These are phyloP conservation scores for Empis livida DNA, from an alignment of 2,888 invertebrate species.

Conservation along the genomic window DNA sequence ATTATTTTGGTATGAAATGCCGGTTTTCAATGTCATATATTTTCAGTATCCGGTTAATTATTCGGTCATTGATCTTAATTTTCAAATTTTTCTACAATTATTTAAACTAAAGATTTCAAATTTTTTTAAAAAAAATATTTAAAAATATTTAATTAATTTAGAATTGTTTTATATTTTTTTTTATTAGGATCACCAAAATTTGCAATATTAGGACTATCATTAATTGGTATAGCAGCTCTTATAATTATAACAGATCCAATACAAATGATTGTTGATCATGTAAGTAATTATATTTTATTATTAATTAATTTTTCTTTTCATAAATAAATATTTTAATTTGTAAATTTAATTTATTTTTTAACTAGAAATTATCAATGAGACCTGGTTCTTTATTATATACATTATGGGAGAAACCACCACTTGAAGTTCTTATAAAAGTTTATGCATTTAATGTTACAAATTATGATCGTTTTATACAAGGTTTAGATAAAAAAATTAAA, in stretches of 20 bases:
- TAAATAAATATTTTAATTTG: not conserved
- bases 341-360: conserved; percentile 3
- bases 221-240: conserved; percentile 23
- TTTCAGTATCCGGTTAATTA: too few species aligned
- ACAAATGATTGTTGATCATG: conserved; percentile 25
- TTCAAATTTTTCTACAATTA: too few species aligned
- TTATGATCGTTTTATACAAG: conserved; percentile 48
- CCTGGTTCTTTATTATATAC: conserved; percentile 45
- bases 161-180: not conserved
- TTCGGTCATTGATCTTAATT: too few species aligned
- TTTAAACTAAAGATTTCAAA: too few species aligned
- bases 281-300: conserved; percentile 15
- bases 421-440: conserved; percentile 49
- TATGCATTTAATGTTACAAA: conserved; percentile 77
- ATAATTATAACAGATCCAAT: conserved; percentile 25
- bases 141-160: too few species aligned
- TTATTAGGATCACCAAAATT: conserved; percentile 28
- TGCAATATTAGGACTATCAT: conserved; percentile 23
- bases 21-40: too few species aligned
- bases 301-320: not conserved
- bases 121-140: too few species aligned
- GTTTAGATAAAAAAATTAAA: conserved; percentile 49
- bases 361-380: conserved; percentile 33
- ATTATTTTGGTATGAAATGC: too few species aligned
- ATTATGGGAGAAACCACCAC: conserved; percentile 51